Evolutionary conservation across 2,888 invertebrate species (phyloP).

Genomic region (Tiliacea citrago): DNA sequence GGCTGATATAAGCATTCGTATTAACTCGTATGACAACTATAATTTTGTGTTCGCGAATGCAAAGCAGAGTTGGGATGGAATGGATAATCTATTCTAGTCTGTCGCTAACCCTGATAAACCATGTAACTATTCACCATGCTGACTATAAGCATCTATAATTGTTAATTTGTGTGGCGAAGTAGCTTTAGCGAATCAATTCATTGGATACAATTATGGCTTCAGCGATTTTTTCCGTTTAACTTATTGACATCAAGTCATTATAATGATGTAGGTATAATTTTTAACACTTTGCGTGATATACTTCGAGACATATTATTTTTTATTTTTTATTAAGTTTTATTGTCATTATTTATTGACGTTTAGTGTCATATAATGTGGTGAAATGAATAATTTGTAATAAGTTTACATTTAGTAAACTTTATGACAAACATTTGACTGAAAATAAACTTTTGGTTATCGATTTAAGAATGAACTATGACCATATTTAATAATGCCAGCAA

Average conservation of each 20-base stretch:
- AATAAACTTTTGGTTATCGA: background rate
- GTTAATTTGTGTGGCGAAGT: conserved; percentile 1
- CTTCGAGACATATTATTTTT: background rate
- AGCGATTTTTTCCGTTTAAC: background rate
- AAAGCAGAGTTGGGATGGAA: background rate
- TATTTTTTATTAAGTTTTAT: background rate
- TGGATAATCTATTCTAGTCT: background rate
- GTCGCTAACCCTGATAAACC: no score
- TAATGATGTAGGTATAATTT: background rate
- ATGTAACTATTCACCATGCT: background rate
- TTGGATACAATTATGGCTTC: background rate
- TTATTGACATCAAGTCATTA: background rate
- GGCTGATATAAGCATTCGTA: no score
- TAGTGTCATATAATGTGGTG: background rate
- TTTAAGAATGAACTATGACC: no score
- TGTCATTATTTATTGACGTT: background rate
- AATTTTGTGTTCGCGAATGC: background rate
- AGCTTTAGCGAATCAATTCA: background rate
- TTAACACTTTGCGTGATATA: conserved; percentile 1
- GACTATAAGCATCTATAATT: background rate
- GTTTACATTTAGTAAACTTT: background rate
- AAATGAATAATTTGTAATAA: background rate
- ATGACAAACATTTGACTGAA: background rate
- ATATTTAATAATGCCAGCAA: no score
- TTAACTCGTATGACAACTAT: no score